These are phyloP conservation scores for Tarsius wallacei DNA, from an alignment of 2,797 vertebrate genomes.

Conservation along the genomic window DNA sequence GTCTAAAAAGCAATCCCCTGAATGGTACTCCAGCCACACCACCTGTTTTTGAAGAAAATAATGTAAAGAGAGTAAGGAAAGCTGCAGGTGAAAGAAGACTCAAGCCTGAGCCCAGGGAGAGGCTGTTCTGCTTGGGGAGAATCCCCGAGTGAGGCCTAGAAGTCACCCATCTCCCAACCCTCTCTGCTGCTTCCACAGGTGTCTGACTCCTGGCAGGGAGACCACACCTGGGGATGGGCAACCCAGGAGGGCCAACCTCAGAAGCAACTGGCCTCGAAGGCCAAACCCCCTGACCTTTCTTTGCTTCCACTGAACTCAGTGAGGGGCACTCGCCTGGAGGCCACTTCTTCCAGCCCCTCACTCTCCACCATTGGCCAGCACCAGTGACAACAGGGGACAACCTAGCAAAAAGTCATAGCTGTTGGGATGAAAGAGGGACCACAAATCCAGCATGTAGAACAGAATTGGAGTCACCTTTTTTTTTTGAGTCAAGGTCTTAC, in stretches of 20 bases:
- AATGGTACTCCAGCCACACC: neutral
- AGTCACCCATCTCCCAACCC: rapidly evolving
- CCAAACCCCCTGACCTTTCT: neutral
- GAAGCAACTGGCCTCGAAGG: rapidly evolving
- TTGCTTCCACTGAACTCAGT: too few relatives aligned
- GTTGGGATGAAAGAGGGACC: neutral
- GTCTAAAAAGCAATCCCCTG: neutral
- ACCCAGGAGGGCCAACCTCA: rapidly evolving
- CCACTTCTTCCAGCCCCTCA: rapidly evolving
- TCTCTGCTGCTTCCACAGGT: rapidly evolving
- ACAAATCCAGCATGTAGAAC: rapidly evolving
- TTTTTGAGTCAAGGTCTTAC: too few relatives aligned
- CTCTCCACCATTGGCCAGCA: neutral
- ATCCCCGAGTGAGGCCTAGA: rapidly evolving
- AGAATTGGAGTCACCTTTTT: neutral
- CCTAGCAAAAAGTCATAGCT: neutral
- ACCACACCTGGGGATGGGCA: rapidly evolving
- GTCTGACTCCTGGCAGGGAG: rapidly evolving
- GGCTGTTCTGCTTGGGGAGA: rapidly evolving
- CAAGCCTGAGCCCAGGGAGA: neutral
- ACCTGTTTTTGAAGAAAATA: neutral
- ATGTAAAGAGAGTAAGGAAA: rapidly evolving
- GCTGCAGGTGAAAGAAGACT: too few relatives aligned
- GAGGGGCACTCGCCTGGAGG: neutral
- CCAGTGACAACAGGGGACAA: rapidly evolving